Evolutionary conservation across 2,797 vertebrate species (phyloP).

Genomic region (Amblyraja radiata): DNA sequence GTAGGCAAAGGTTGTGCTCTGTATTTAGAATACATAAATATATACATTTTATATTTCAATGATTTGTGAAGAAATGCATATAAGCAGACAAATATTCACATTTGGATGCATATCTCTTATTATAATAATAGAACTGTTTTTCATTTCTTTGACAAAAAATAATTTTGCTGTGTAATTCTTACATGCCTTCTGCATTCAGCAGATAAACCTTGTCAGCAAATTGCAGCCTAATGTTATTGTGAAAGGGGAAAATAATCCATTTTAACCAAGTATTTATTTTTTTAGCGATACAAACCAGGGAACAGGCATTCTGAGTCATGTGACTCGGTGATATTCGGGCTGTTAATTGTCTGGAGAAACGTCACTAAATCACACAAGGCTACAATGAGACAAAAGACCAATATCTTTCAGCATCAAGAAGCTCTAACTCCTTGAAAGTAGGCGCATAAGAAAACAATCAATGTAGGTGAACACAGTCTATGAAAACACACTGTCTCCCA

Average conservation of each 20-base stretch:
- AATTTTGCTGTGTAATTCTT: too few species aligned
- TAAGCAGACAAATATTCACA: constrained; percentile 45
- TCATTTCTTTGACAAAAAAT: not conserved
- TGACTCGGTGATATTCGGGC: not conserved
- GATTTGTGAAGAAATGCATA: constrained; percentile 43
- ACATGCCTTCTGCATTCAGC: not conserved
- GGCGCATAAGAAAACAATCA: not conserved
- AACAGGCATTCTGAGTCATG: not conserved
- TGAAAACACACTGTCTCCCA: not conserved
- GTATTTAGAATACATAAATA: constrained; percentile 45
- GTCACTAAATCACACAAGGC: not conserved
- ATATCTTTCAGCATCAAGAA: not conserved
- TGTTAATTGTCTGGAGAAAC: not conserved
- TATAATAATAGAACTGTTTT: constrained; percentile 39
- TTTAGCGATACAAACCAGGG: not conserved
- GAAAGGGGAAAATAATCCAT: not conserved
- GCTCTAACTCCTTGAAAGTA: not conserved
- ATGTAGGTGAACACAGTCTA: not conserved
- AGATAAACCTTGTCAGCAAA: not conserved
- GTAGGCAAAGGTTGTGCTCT: constrained; percentile 44
- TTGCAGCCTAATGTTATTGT: not conserved
- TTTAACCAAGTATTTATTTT: not conserved
- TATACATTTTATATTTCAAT: constrained; percentile 40
- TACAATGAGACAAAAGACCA: not conserved
- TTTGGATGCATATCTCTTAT: constrained; percentile 43